Evolutionary conservation across 2,113 vertebrate genomes (phyloP).

Genomic region (Sinocyclocheilus maitianheensis): DNA sequence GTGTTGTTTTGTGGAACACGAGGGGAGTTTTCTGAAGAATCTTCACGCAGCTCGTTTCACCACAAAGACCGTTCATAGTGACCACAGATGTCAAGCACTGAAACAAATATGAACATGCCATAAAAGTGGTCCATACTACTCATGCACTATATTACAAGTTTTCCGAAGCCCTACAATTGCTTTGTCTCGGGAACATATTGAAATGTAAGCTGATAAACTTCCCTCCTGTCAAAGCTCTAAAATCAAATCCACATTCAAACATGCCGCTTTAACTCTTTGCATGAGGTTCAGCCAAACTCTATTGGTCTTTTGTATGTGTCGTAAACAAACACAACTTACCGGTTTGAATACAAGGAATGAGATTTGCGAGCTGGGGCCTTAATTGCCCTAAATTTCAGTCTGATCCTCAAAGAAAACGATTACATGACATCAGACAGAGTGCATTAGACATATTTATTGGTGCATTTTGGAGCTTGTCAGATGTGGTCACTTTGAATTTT

Average conservation of each 20-base stretch:
- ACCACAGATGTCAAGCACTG: not conserved
- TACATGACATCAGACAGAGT: not conserved
- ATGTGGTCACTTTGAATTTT: not conserved
- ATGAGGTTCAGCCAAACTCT: not conserved
- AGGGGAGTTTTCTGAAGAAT: not conserved
- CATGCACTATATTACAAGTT: not conserved
- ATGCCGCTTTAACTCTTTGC: not conserved
- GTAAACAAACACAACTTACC: not conserved
- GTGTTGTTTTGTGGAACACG: not conserved
- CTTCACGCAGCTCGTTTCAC: no score
- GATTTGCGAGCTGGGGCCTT: not conserved
- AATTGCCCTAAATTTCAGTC: not conserved
- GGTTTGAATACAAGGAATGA: not conserved
- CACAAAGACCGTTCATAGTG: not conserved
- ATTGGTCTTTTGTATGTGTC: not conserved
- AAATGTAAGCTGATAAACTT: not conserved
- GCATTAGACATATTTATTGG: not conserved
- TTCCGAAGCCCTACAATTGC: not conserved
- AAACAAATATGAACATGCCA: not conserved
- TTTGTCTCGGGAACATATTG: not conserved
- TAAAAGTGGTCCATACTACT: not conserved
- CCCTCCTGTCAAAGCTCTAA: not conserved
- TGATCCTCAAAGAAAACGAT: not conserved
- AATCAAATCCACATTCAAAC: not conserved
- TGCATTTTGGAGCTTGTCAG: not conserved